Conservation (phyloP, 1,140 invertebrate species). For the Lucilia cuprina region DNA sequence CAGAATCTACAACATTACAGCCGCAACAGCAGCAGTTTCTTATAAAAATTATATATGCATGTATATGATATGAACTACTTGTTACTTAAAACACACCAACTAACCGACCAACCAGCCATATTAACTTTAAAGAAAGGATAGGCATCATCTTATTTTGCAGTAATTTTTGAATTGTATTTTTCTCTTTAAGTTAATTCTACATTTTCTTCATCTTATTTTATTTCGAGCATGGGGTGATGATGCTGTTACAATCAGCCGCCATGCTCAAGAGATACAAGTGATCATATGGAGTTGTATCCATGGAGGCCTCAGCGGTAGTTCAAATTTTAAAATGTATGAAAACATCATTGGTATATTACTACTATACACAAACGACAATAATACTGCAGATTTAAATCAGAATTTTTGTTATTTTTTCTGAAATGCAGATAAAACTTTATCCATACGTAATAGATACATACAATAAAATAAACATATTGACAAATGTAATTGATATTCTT, state of each 20-base stretch:
- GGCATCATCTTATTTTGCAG: slow-evolving; percentile 1
- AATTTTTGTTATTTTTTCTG: neutral
- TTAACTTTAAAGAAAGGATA: neutral
- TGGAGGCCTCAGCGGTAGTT: neutral
- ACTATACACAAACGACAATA: neutral
- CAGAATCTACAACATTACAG: neutral
- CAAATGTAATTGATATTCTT: neutral
- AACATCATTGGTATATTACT: slow-evolving; percentile 3
- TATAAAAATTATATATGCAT: too few relatives aligned
- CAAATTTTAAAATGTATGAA: slow-evolving; percentile 1
- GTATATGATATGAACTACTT: neutral
- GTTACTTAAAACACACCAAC: neutral
- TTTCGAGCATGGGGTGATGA: neutral
- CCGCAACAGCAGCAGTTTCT: neutral
- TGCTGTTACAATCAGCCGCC: neutral
- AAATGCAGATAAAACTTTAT: neutral
- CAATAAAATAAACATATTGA: neutral
- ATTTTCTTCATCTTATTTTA: neutral
- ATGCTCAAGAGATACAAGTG: neutral
- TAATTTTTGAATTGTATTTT: neutral
- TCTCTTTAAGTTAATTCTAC: too few relatives aligned
- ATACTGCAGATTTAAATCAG: slow-evolving; percentile 7
- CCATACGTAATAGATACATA: neutral
- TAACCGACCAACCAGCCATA: neutral
- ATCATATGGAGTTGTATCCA: neutral